phyloP scores from a whole-genome alignment of 1,140 invertebrate genomes.

The Drosophila insularis region DNA sequence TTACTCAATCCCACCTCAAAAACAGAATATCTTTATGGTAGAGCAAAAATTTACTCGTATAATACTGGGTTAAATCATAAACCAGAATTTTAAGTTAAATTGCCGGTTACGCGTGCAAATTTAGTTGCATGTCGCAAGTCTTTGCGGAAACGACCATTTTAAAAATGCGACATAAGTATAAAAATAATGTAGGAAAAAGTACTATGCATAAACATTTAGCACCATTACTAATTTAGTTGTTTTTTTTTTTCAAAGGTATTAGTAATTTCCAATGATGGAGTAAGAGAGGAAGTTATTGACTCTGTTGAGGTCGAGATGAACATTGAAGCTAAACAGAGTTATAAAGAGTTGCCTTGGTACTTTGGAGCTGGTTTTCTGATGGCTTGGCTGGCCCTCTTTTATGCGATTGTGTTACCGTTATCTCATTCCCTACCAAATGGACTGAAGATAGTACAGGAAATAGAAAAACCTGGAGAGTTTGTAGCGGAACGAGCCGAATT shows the following conservation, averaged over 20 bases:
- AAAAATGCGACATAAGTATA: constrained; percentile 24
- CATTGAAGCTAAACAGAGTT: neutral
- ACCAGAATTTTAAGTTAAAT: constrained; percentile 23
- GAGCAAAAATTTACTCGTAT: constrained; percentile 43
- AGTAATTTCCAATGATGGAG: constrained; percentile 22
- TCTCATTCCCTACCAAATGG: constrained; percentile 52
- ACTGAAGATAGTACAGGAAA: constrained; percentile 51
- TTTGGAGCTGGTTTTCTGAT: constrained; percentile 61
- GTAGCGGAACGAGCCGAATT: constrained; percentile 69
- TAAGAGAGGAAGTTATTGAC: constrained; percentile 11
- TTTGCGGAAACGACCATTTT: constrained; percentile 4
- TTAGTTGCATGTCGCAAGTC: constrained; percentile 31
- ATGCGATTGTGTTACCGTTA: constrained; percentile 60
- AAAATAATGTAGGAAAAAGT: neutral
- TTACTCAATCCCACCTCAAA: constrained; percentile 30
- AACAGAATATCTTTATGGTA: constrained; percentile 54
- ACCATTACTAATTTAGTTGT: neutral
- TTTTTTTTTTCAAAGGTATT: neutral
- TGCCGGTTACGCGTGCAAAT: constrained; percentile 1
- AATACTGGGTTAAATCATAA: constrained; percentile 15
- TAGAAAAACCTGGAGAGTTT: constrained; percentile 49
- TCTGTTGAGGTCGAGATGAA: neutral
- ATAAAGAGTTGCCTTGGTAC: constrained; percentile 59
- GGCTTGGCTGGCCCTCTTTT: constrained; percentile 66
- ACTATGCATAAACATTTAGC: neutral